Evolutionary conservation across 1,140 invertebrate genomes (phyloP).

Genomic region (Anastrepha ludens): DNA sequence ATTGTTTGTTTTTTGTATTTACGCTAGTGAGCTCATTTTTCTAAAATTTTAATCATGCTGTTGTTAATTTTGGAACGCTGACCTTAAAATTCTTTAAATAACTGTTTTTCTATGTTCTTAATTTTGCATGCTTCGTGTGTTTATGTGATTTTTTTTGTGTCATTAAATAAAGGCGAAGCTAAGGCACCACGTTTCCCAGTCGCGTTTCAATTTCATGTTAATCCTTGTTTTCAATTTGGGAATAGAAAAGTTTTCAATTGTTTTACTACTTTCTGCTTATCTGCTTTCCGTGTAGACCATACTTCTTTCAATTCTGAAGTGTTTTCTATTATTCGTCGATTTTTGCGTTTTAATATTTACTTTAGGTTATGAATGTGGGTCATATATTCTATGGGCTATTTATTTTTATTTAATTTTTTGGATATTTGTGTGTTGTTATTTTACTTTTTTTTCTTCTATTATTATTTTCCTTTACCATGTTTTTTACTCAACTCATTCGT

Average conservation of each 20-base stretch:
- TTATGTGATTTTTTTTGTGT: constrained; percentile 23
- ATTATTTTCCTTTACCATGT: background rate
- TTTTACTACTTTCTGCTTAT: background rate
- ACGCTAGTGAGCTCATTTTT: too few relatives aligned
- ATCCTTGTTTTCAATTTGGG: background rate
- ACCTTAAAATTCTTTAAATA: too few relatives aligned
- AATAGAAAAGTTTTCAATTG: constrained; percentile 1
- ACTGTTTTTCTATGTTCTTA: background rate
- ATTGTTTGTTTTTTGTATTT: too few relatives aligned
- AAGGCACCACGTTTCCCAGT: constrained; percentile 38
- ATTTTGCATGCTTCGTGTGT: background rate
- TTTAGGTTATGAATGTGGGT: background rate
- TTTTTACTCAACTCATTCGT: background rate
- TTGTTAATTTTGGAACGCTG: too few relatives aligned
- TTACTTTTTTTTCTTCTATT: background rate
- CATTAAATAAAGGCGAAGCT: constrained; percentile 41
- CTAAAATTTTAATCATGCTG: too few relatives aligned
- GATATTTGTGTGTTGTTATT: background rate
- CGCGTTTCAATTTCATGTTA: constrained; percentile 4
- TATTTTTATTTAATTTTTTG: background rate
- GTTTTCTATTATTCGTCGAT: background rate
- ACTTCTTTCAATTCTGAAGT: background rate
- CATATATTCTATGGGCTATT: background rate
- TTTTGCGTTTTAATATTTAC: background rate
- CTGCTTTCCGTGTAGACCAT: background rate